Evolutionary conservation across 1,140 invertebrate species (phyloP).

Genomic region (Schlechtendalia chinensis): DNA sequence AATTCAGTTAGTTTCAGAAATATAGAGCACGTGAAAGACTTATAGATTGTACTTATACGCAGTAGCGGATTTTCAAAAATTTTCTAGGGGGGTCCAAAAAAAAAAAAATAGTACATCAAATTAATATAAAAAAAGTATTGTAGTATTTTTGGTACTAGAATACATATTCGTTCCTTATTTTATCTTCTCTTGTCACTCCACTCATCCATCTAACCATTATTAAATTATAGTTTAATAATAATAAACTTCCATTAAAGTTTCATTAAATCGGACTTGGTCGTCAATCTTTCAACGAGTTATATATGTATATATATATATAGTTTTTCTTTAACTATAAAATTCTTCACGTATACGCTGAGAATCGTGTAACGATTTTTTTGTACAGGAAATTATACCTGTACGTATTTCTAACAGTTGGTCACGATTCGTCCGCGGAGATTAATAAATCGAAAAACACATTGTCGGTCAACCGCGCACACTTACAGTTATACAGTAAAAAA

Average conservation of each 20-base stretch:
- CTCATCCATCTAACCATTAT: no score
- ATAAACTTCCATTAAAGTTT: background rate
- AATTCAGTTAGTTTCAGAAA: no score
- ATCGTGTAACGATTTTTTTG: constrained; percentile 21
- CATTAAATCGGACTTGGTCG: background rate
- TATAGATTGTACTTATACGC: no score
- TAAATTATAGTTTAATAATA: background rate
- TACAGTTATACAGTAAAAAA: background rate
- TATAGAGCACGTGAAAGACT: no score
- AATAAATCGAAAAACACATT: constrained; percentile 29
- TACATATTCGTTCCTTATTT: no score
- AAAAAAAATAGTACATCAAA: no score
- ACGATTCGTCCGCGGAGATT: background rate
- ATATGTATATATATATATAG: no score
- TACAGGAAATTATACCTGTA: background rate
- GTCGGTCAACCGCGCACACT: background rate
- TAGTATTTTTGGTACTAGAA: no score
- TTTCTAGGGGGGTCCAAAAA: no score
- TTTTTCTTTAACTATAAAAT: constrained; percentile 20
- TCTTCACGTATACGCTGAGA: background rate
- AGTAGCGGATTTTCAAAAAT: no score
- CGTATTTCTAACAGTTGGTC: background rate
- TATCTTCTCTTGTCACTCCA: no score
- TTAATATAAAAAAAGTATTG: no score
- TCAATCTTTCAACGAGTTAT: background rate